Evolutionary conservation across 2,113 vertebrate species (phyloP).

Genomic region (Ailuropoda melanoleuca): DNA sequence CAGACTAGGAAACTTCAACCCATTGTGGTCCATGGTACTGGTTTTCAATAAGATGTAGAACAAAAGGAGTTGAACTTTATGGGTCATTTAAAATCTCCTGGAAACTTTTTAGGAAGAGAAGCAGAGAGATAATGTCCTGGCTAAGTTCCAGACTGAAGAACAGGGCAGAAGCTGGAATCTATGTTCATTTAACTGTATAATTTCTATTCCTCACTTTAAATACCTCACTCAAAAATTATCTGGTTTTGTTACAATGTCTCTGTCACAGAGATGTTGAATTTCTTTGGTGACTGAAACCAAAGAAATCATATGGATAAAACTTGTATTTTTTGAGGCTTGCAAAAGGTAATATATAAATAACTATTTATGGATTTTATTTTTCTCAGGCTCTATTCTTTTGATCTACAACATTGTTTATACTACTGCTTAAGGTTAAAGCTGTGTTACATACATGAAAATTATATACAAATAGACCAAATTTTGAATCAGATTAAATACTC

Average conservation of each 20-base stretch:
- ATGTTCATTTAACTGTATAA: not conserved
- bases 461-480: slow-evolving; percentile 34
- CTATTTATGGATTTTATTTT: slow-evolving; percentile 28
- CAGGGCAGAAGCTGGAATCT: not conserved
- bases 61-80: slow-evolving; percentile 45
- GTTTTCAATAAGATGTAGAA: slow-evolving; percentile 47
- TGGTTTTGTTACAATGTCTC: not conserved
- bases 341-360: slow-evolving; percentile 26
- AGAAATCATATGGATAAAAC: not conserved
- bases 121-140: slow-evolving; percentile 11
- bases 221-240: not conserved
- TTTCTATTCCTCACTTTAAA: slow-evolving; percentile 19
- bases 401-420: slow-evolving; percentile 50
- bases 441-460: slow-evolving; percentile 60
- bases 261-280: slow-evolving; percentile 23
- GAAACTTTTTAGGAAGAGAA: slow-evolving; percentile 42
- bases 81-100: slow-evolving; percentile 45
- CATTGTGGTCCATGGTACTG: not conserved
- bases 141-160: slow-evolving; percentile 38
- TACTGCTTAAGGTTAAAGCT: slow-evolving; percentile 56
- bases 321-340: not conserved
- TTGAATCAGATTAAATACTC: slow-evolving; percentile 65
- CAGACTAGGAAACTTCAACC: slow-evolving; percentile 33
- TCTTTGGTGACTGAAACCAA: slow-evolving; percentile 44
- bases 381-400: slow-evolving; percentile 1